Evolutionary conservation across 2,113 vertebrate species (phyloP).

Genomic region (Noctilio leporinus): DNA sequence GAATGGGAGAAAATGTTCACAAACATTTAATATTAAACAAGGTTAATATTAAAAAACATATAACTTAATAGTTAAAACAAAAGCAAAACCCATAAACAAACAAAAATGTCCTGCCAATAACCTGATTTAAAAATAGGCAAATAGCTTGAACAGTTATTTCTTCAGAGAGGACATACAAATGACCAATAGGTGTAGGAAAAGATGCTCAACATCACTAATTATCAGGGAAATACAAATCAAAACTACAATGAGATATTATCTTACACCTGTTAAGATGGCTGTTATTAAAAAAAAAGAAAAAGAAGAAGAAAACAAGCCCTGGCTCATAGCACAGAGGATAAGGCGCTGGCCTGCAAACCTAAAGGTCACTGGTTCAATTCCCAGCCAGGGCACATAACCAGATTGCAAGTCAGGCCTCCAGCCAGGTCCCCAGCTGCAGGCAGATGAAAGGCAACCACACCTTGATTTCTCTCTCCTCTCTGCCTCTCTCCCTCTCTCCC

Average conservation of each 20-base stretch:
- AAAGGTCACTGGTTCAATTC: too few relatives aligned
- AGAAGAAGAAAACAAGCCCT: too few relatives aligned
- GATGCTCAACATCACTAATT: neutral
- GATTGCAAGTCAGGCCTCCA: too few relatives aligned
- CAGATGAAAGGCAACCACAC: too few relatives aligned
- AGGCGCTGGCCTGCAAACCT: too few relatives aligned
- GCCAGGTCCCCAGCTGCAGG: too few relatives aligned
- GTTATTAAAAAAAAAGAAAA: neutral
- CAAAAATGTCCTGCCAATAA: neutral
- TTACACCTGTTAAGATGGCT: neutral
- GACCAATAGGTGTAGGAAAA: neutral
- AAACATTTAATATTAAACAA: neutral
- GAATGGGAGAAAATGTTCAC: neutral
- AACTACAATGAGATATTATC: neutral
- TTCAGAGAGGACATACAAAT: neutral
- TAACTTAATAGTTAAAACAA: neutral
- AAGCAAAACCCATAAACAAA: neutral
- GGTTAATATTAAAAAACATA: neutral
- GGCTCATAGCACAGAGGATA: too few relatives aligned
- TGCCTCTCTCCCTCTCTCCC: too few relatives aligned
- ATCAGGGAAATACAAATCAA: neutral
- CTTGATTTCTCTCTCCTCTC: too few relatives aligned
- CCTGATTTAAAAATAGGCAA: neutral
- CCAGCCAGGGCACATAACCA: too few relatives aligned
- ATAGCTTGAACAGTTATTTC: neutral